A percentile compares a stretch with the other conserved stretches of the same genome.
These are phyloP conservation scores for Hypocryptadius cinnamomeus DNA, from an alignment of 2,113 vertebrate species.

Conservation along the genomic window DNA sequence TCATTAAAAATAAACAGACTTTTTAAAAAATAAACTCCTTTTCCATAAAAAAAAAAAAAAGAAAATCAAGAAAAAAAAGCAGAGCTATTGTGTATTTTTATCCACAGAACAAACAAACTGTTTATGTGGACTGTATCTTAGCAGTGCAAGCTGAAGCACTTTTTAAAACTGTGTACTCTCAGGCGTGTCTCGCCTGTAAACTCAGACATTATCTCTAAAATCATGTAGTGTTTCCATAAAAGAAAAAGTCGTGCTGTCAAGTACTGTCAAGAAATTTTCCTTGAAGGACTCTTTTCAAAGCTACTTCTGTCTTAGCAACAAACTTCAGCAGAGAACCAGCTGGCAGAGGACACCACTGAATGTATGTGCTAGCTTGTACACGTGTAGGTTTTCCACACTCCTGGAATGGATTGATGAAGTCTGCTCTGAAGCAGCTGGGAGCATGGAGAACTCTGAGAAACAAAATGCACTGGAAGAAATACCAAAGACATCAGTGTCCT, in stretches of 20 bases:
- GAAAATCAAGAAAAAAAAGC: neutral
- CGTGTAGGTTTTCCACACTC: fast-evolving
- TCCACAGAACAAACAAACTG: neutral
- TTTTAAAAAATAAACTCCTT: neutral
- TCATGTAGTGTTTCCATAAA: neutral
- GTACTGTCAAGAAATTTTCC: neutral
- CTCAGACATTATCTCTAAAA: neutral
- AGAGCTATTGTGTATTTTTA: neutral
- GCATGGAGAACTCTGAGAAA: neutral
- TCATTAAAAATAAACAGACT: neutral
- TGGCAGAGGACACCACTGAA: neutral
- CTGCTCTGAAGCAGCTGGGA: neutral
- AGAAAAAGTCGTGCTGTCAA: neutral
- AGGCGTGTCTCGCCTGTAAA: neutral
- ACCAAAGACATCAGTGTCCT: neutral
- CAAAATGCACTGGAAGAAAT: neutral
- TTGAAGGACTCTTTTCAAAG: neutral
- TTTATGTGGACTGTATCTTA: neutral
- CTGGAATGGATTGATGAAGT: neutral
- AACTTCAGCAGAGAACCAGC: neutral
- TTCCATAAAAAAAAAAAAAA: neutral
- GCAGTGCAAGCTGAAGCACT: neutral
- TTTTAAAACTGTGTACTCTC: neutral
- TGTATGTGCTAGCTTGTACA: neutral
- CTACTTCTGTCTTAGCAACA: neutral